Evolutionary conservation across 2,797 vertebrate genomes (phyloP), one percentile per base, ranked within the genome.

Genomic region (Rhinophrynus dorsalis): DNA sequence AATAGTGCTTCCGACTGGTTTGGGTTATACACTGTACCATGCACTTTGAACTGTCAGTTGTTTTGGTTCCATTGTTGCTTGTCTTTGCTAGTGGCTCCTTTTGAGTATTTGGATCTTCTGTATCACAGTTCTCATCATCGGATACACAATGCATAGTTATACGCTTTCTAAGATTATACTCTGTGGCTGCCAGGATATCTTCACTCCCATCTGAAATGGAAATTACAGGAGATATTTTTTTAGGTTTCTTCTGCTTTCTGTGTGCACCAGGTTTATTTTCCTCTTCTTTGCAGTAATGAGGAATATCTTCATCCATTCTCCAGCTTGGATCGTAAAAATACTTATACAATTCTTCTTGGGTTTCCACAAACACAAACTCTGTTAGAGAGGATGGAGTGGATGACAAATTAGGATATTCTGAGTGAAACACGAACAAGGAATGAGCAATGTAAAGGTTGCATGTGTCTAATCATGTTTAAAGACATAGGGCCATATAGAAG

Each of bases 1-100:
- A 75, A 15, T 79, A 81, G 29, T 78, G 67, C 26, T 80, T 80
- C 17, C 73, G 63, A 59, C 72, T 68, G 2, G 74, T 79, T n/a
- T 77, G 76, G 52, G 70, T 78, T 67, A 77, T 80, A 33, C 3
- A 7, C 24, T 3, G 13, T 12, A 29, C 13, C 9, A 12, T n/a
- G 18, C 26, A 52, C 26, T 18, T 30, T 5, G 51, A 32, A 20
- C 5, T 4, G 1, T 20, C 17, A 13, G 51, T 32, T 7, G 27
- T 33, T 11, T 54, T 33, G 3, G 9, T 33, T 13, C 2, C 1
- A 24, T 27, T 26, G 8, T 5, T 24, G 12, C 11, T 50, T 11
- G 26, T 50, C 47, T 26, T 50, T 24, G 18, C 21, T 27, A 50
- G 23, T 21, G 12, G 44, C 4, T 50, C 21, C 11, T 50, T 50